These are phyloP conservation scores for Talpa occidentalis DNA, from an alignment of 2,113 vertebrate genomes.

Conservation along the genomic window DNA sequence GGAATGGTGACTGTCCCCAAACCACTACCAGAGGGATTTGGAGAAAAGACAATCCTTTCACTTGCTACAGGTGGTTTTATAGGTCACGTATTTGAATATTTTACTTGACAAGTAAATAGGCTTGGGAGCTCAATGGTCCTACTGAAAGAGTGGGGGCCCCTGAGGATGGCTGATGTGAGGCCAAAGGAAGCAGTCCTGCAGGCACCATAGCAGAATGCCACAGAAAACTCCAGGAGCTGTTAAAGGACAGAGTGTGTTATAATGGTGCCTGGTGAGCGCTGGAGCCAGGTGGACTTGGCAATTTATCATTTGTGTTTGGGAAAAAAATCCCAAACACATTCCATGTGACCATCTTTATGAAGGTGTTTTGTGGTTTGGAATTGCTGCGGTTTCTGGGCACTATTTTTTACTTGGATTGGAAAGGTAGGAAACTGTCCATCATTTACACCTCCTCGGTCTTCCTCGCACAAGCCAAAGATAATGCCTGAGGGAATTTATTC, in stretches of 20 bases:
- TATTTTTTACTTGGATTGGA: background rate
- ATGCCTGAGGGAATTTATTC: background rate
- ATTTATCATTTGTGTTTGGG: background rate
- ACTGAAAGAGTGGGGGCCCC: background rate
- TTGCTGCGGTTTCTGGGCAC: background rate
- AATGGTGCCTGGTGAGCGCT: background rate
- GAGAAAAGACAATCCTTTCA: background rate
- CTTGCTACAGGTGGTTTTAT: background rate
- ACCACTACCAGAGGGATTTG: background rate
- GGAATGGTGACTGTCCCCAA: background rate
- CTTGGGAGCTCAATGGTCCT: background rate
- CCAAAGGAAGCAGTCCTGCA: background rate
- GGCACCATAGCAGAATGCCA: background rate
- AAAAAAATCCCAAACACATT: background rate
- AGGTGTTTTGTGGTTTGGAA: constrained; percentile 41
- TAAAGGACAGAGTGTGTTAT: constrained; percentile 11
- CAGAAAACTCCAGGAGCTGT: background rate
- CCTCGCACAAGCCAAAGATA: background rate
- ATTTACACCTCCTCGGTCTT: background rate
- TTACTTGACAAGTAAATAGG: background rate
- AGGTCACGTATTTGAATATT: background rate
- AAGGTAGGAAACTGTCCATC: constrained; percentile 26
- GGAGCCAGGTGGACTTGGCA: constrained; percentile 13
- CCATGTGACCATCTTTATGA: background rate
- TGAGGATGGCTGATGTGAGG: background rate